Base-by-base conservation (phyloP, 2,797 vertebrate species). In the Gymnopithys bicolor region DNA sequence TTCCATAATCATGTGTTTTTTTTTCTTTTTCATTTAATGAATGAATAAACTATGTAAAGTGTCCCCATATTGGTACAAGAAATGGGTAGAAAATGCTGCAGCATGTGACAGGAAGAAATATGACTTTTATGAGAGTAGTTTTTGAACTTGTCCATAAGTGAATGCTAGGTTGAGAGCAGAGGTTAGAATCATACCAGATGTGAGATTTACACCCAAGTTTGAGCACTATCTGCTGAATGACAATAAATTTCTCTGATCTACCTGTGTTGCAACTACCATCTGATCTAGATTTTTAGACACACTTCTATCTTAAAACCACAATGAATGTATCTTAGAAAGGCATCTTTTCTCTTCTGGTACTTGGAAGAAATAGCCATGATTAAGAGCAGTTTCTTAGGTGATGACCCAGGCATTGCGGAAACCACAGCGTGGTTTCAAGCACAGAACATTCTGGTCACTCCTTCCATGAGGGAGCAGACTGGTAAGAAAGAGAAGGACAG, bases 1-100 rank as follows among this genome's bases (percentile, higher is more conserved):
- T 80, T 92, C 43, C 33, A 22, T 84, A 77, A 55, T 70, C 37
- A 64, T 15, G 37, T 11, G 3, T 41, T 14, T 43, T 43, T 17
- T 82, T 82, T 95, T 70, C 66, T 82, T 82, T 95, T 70, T 66
- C 7, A 68, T 90, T 74, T 80, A 66, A 32, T 55, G 75, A 70
- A 46, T 59, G 28, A 79, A 83, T 87, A 7, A 56, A 25, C 23
- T 60, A 37, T 28, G 4, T 74, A 23, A 76, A 74, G 37, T 64
- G n/a, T 51, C 27, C 8, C 16, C 4, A 12, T 51, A 23, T 37
- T 62, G 32, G 1, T 56, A 58, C 16, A 64, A 74, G 52, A 83
- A 74, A 59, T 52, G 18, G 10, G 17, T 89, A 58, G 30, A 70
- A 60, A 77, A 87, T 80, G 82, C 10, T 74, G 30, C 10, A 35